These are phyloP conservation scores for Drosophila hydei DNA, from an alignment of 1,140 invertebrate species.

Conservation along the genomic window DNA sequence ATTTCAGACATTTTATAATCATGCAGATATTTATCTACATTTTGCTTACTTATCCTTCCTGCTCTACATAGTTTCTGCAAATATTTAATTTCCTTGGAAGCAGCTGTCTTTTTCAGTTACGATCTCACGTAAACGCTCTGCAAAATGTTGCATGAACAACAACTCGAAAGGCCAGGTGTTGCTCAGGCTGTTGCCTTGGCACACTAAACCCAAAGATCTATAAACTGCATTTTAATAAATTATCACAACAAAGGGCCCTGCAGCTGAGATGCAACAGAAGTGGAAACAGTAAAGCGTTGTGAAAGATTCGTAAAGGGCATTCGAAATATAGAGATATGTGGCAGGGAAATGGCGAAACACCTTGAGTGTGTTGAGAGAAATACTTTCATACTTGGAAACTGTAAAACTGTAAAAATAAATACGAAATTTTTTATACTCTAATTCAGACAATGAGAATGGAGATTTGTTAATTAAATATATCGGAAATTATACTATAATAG, in stretches of 20 bases:
- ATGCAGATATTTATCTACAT: conserved; percentile 18
- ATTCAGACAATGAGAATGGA: too few relatives aligned
- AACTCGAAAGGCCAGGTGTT: conserved; percentile 53
- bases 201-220: conserved; percentile 44
- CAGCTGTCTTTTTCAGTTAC: conserved; percentile 50
- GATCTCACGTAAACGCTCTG: conserved; percentile 47
- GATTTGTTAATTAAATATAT: too few relatives aligned
- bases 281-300: conserved; percentile 11
- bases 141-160: conserved; percentile 53
- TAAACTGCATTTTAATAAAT: conserved; percentile 77
- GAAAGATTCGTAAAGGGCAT: conserved; percentile 41
- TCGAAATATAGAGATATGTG: conserved; percentile 38
- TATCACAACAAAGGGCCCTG: conserved; percentile 55
- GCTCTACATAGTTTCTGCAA: conserved; percentile 18
- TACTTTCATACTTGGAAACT: neutral
- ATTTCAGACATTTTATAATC: neutral
- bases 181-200: conserved; percentile 1
- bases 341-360: conserved; percentile 13
- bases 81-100: neutral
- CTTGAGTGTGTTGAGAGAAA: conserved; percentile 1
- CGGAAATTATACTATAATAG: too few relatives aligned
- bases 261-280: neutral
- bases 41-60: conserved; percentile 12
- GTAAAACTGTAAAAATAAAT: conserved; percentile 13
- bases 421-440: neutral